A percentile compares a stretch with the other conserved stretches of the same genome.
Conservation (phyloP, 2,113 vertebrate species). For the Ailurus styani region DNA sequence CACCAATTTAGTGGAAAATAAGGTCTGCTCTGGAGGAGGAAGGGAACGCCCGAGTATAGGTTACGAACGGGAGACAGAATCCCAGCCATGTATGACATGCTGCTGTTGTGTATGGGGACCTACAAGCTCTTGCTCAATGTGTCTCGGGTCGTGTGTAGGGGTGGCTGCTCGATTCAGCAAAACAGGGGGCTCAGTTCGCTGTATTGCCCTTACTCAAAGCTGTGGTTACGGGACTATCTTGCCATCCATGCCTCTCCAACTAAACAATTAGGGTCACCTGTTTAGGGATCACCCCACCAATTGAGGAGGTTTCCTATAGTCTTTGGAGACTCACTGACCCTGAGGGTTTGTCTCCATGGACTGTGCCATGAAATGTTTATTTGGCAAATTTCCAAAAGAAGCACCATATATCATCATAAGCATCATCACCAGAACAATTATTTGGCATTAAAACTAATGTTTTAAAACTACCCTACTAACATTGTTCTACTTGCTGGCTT, state of each 20-base stretch:
- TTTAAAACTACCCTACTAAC: not conserved
- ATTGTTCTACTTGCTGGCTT: not conserved
- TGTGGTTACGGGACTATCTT: not conserved
- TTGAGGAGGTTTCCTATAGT: not conserved
- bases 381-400: not conserved
- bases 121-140: fast-evolving
- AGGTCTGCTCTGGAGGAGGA: not conserved
- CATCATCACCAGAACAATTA: not conserved
- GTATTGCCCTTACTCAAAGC: not conserved
- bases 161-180: not conserved
- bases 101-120: not conserved
- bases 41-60: not conserved
- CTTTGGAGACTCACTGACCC: not conserved
- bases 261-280: not conserved
- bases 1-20: not conserved
- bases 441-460: not conserved
- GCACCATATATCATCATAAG: too few relatives aligned
- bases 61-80: not conserved
- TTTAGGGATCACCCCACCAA: not conserved
- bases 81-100: too few relatives aligned
- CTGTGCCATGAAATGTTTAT: not conserved
- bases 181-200: not conserved
- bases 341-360: not conserved
- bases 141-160: not conserved
- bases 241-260: not conserved